phyloP scores from a whole-genome alignment of 2,113 vertebrate genomes.

The Spilogale gracilis region DNA sequence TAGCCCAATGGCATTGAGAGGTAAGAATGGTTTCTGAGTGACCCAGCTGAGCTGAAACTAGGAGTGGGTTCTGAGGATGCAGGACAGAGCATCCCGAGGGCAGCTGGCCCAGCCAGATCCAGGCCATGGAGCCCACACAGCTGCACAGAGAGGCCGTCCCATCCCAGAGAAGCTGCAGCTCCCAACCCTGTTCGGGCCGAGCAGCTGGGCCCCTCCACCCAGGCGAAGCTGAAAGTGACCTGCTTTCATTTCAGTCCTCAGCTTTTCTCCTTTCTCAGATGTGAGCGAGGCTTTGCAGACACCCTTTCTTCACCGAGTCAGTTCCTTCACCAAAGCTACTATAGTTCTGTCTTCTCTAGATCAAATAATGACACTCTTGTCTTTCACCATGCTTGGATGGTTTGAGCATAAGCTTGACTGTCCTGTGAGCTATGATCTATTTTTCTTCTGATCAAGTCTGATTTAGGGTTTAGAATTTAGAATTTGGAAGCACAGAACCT shows the following conservation, averaged over 20 bases:
- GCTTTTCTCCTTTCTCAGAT: not conserved
- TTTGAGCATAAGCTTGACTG: not conserved
- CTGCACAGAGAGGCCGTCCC: constrained; percentile 23
- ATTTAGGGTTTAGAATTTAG: not conserved
- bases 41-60: not conserved
- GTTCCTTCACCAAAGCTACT: not conserved
- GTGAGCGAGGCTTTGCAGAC: not conserved
- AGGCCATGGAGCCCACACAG: constrained; percentile 60
- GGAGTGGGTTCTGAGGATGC: not conserved
- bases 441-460: not conserved
- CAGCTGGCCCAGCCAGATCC: constrained; percentile 32
- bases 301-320: not conserved
- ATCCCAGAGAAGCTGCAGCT: not conserved
- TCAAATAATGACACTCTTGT: not conserved
- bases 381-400: not conserved
- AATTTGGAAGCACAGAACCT: not conserved
- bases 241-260: constrained; percentile 32
- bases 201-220: constrained; percentile 44
- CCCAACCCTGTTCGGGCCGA: not conserved
- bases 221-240: not conserved
- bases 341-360: not conserved
- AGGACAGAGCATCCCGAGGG: not conserved
- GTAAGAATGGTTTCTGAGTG: not conserved
- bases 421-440: not conserved
- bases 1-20: not conserved